phyloP scores from a whole-genome alignment of 2,113 vertebrate genomes.

The Brachyistius frenatus region DNA sequence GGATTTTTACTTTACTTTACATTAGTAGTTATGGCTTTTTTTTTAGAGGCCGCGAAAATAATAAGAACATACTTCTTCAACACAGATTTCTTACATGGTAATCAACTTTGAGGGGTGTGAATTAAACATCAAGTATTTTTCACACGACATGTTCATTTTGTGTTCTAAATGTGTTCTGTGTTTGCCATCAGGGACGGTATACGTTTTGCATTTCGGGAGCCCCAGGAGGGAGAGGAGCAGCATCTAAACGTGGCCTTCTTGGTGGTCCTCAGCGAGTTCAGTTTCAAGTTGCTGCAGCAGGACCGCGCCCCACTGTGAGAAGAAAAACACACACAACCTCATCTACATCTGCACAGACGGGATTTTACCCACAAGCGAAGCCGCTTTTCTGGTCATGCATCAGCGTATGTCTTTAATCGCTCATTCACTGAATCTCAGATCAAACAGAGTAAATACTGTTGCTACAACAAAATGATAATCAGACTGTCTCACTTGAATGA shows the following conservation, averaged over 20 bases:
- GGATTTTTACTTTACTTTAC: background rate
- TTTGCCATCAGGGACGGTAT: slow-evolving; percentile 86
- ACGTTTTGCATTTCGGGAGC: slow-evolving; percentile 84
- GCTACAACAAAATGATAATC: background rate
- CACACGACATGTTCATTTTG: background rate
- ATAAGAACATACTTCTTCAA: no score
- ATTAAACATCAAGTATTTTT: background rate
- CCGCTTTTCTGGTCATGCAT: background rate
- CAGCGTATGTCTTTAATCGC: background rate
- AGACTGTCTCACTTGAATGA: background rate
- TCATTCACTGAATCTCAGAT: background rate
- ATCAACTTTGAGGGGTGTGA: background rate
- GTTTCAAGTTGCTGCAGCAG: slow-evolving; percentile 86
- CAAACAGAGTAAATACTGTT: background rate
- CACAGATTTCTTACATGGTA: background rate
- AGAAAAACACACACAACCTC: slow-evolving; percentile 2
- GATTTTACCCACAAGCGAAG: background rate
- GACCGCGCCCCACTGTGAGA: slow-evolving; percentile 89
- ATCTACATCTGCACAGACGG: background rate
- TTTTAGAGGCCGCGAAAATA: background rate
- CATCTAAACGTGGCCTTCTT: slow-evolving; percentile 87
- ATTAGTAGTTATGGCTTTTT: background rate
- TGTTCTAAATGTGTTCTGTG: background rate
- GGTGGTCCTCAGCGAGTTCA: slow-evolving; percentile 92
- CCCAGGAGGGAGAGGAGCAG: slow-evolving; percentile 48